Base-by-base conservation (phyloP, 2,888 invertebrate species). In the Epinotia nisella region DNA sequence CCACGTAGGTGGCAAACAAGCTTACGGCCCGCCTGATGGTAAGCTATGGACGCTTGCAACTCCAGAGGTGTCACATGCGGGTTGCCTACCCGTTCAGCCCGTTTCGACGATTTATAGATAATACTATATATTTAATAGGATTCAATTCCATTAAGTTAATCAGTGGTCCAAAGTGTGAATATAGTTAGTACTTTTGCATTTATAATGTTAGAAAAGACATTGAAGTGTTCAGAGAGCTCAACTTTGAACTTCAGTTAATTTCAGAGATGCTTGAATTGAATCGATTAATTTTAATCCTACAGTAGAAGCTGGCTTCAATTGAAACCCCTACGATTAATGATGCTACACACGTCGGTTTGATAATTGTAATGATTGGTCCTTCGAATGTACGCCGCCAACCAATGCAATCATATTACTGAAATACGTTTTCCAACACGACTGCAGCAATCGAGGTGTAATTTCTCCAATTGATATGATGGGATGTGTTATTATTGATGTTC, bases 401-500 rank as follows among this genome's bases (percentile, higher is more conserved):
- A 29, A 39, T 39, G 15, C 55, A 35, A 35, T 35, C n/a, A 58
- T 15, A 35, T 39, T 59, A 39, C 53, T 65, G 53, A 55, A 65
- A 65, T 53, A 49, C 29, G 35, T 65, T 35, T 64, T 53, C 65
- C 51, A 19, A 65, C 53, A 65, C 62, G 49, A 60, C 35, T 39
- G 24, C 49, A n/a, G 41, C 49, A 62, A 62, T 62, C 62, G 29
- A 49, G 39, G 56, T 64, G 62, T 59, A 45, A 69, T 65, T 65
- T 53, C 39, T 65, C 19, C 65, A 65, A 65, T 35, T 65, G 53
- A 55, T 65, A 66, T 56, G 19, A 51, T 51, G 45, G 65, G 70
- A 66, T 24, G 71, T 75, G 65, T 75, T 67, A 76, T 78, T 77
- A 76, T 76, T 75, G 73, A 61, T 71, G 53, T 51, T 56, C 19